Base-by-base conservation (phyloP, 2,888 invertebrate species). In the Drosophila melanosoma region DNA sequence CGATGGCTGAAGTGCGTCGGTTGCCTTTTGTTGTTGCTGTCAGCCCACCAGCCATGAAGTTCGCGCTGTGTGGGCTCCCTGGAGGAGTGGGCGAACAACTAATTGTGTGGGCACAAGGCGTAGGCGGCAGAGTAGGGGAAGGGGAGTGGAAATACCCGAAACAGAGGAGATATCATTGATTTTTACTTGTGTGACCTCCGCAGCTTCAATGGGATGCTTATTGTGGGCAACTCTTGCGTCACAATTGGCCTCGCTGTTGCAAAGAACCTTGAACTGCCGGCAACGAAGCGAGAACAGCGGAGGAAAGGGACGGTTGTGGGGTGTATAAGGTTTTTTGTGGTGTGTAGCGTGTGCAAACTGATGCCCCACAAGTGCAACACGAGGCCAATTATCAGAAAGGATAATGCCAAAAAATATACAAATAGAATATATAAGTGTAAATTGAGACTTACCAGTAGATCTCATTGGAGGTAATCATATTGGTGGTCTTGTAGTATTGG, bases 391-490 rank as follows among this genome's bases (percentile, higher is more conserved):
- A 29, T 11, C 7, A 29, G 8, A 58, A 63, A 60, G 45, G 59
- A 48, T 51, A 56, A 29, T 40, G 42, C 35, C 60, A 36, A 40
- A 54, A 69, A 67, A 62, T 29, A 48, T 51, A 54, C 17, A 11
- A 36, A 51, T 33, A 52, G 20, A 29, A 58, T 38, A 60, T 38
- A 42, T 33, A 42, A 29, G 29, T 23, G 15, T 53, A 17, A 15
- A 6, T 5, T 20, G 35, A 32, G 45, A 91, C 91, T 91, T 87
- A 91, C 91, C 91, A 91, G 85, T 91, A 91, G 76, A 91, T 90
- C 83, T 91, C 91, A 80, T 91, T 91, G 74, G 91, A 91, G 80
- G 91, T 91, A 87, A 91, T 90, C 91, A 91, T 91, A 84, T 90
- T 91, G 83, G 90, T 82, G 87, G 89, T 89, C 83, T 90, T 85